Conservation (phyloP, 2,113 vertebrate species). For the Phainopepla nitens region DNA sequence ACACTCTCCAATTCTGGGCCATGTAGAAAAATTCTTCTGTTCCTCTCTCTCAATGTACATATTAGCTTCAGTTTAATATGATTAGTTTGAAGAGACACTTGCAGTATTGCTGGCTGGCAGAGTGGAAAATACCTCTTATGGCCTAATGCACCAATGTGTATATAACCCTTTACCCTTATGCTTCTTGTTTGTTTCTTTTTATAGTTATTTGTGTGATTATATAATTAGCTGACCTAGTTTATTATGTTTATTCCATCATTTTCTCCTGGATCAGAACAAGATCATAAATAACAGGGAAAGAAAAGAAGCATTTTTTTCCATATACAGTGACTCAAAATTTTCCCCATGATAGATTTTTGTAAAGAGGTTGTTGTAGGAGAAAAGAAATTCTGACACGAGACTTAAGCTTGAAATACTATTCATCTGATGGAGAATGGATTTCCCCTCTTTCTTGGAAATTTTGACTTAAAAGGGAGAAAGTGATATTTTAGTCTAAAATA, state of each 20-base stretch:
- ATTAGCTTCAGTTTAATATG: not conserved
- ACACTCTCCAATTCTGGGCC: not conserved
- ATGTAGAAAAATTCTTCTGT: not conserved
- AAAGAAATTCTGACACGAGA: not conserved
- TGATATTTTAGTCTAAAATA: not conserved
- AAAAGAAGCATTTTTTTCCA: not conserved
- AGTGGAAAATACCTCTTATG: constrained; percentile 39
- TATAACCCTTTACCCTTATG: constrained; percentile 9
- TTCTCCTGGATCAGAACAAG: constrained; percentile 15
- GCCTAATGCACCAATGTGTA: not conserved
- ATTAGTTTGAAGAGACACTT: not conserved
- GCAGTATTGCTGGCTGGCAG: not conserved
- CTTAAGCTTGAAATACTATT: not conserved
- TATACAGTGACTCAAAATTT: not conserved
- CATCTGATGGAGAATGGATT: not conserved
- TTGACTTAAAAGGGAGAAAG: not conserved
- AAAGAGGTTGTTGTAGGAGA: not conserved
- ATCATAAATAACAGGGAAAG: not conserved
- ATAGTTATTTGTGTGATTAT: constrained; percentile 38
- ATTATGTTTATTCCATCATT: constrained; percentile 10
- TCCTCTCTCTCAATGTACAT: not conserved
- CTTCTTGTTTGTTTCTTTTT: constrained; percentile 35
- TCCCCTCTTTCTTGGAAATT: not conserved
- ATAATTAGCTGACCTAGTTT: constrained; percentile 60
- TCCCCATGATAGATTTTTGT: not conserved